These are phyloP conservation scores for Scomber scombrus DNA, from an alignment of 2,113 vertebrate species.

Conservation along the genomic window DNA sequence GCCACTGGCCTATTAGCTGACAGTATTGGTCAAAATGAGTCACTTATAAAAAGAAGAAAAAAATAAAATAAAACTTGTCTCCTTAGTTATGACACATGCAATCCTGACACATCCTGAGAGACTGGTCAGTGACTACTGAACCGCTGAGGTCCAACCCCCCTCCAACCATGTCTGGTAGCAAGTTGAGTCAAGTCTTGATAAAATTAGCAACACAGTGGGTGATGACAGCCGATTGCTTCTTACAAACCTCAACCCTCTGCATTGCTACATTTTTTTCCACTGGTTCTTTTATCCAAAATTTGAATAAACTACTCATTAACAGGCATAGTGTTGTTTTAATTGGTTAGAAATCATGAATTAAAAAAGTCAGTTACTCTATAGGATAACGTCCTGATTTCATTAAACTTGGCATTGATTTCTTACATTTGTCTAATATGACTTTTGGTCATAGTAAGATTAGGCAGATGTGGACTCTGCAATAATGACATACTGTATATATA, in stretches of 20 bases:
- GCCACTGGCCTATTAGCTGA: constrained; percentile 69
- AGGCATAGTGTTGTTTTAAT: neutral
- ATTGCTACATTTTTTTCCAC: neutral
- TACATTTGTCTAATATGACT: too few species aligned
- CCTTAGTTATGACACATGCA: constrained; percentile 34
- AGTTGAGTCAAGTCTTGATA: constrained; percentile 25
- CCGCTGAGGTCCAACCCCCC: neutral
- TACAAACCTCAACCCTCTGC: neutral
- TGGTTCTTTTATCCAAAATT: neutral
- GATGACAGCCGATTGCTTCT: neutral
- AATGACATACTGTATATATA: too few species aligned
- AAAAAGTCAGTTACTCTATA: neutral
- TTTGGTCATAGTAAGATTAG: too few species aligned
- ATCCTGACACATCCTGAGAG: constrained; percentile 40
- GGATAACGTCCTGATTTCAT: too few species aligned
- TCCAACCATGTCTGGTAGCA: neutral
- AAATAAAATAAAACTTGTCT: constrained; percentile 20
- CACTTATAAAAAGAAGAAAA: constrained; percentile 31
- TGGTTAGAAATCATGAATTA: neutral
- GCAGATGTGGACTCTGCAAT: too few species aligned
- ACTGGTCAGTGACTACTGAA: constrained; percentile 29
- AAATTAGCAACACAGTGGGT: neutral
- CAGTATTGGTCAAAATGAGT: constrained; percentile 57
- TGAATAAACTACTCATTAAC: neutral
- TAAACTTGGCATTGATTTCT: too few species aligned